These are phyloP conservation scores for Rambutsinella grinnellia DNA, from an alignment of 2,888 invertebrate genomes.

Conservation along the genomic window DNA sequence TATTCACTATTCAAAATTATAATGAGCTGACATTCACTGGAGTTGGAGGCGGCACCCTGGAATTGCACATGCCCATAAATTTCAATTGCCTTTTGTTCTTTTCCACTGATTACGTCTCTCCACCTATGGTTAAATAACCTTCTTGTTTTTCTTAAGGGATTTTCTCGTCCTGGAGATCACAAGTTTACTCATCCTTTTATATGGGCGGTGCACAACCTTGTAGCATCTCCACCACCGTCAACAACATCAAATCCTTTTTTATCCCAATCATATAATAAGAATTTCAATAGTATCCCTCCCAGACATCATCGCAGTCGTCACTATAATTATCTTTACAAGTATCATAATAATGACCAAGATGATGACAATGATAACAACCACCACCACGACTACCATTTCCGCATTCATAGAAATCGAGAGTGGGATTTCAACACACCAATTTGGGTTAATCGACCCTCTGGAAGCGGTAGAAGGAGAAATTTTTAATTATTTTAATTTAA, in stretches of 20 bases:
- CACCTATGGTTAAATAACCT: not conserved
- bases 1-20: no score
- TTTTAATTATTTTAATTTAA: not conserved
- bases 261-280: not conserved
- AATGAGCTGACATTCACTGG: no score
- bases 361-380: not conserved
- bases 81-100: slow-evolving; percentile 5
- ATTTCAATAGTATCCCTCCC: not conserved
- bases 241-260: slow-evolving; percentile 1
- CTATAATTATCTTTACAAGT: not conserved
- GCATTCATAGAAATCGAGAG: slow-evolving; percentile 26
- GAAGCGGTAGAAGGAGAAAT: not conserved
- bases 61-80: not conserved
- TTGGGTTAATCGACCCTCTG: slow-evolving; percentile 22
- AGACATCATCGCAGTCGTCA: not conserved
- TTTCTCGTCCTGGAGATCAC: slow-evolving; percentile 11
- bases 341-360: not conserved
- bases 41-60: not conserved
- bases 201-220: slow-evolving; percentile 32
- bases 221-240: slow-evolving; percentile 12
- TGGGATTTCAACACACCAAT: slow-evolving; percentile 23
- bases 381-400: slow-evolving; percentile 32
- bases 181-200: slow-evolving; percentile 29
- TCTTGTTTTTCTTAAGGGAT: slow-evolving; percentile 7
- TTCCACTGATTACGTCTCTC: not conserved